Base-by-base conservation (phyloP, 2,888 invertebrate genomes). In the Drosophila kokeensis region DNA sequence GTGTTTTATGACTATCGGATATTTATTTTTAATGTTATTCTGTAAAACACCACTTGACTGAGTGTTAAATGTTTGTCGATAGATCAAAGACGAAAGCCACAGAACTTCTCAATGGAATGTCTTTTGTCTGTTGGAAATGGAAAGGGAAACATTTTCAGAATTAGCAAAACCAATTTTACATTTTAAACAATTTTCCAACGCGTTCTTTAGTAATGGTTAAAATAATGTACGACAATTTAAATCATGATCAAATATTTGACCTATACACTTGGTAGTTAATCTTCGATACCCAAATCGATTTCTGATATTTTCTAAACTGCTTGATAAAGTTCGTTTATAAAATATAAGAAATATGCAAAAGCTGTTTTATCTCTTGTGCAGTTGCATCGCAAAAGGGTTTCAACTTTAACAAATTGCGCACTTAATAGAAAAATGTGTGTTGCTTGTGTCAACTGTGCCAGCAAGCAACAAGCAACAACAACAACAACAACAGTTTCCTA, bases 401-500 rank as follows among this genome's bases (percentile, higher is more conserved):
- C 8, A 27, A 27, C 10, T 10, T 15, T 15, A 11, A 50, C 34
- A 50, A 60, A 59, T 59, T 34, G 27, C n/a, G 32, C 27, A 24
- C 34, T 13, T 27, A 10, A 7, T 11, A 7, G 36, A 38, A 18
- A 29, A 36, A 30, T 40, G 30, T 30, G 18, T n/a, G 3, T n/a
- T 7, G 21, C 29, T 21, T 36, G 24, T 24, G 2, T 30, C 24
- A 15, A 29, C 36, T 38, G 10, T 29, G 11, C 4, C 45, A 36
- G 7, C 36, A 36, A 36, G 36, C 36, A 24, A 45, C 45, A 15
- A 15, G 45, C 45, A 8, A 45, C 45, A 40, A 40, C 36, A 34
- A 10, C 36, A 34, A 10, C 45, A 21, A 50, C 34, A 64, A 53
- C 32, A 6, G 40, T 65, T 58, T 76, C 57, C 76, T 40, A 32